Base-by-base conservation (phyloP, 2,113 vertebrate species). In the Eurypyga helias region DNA sequence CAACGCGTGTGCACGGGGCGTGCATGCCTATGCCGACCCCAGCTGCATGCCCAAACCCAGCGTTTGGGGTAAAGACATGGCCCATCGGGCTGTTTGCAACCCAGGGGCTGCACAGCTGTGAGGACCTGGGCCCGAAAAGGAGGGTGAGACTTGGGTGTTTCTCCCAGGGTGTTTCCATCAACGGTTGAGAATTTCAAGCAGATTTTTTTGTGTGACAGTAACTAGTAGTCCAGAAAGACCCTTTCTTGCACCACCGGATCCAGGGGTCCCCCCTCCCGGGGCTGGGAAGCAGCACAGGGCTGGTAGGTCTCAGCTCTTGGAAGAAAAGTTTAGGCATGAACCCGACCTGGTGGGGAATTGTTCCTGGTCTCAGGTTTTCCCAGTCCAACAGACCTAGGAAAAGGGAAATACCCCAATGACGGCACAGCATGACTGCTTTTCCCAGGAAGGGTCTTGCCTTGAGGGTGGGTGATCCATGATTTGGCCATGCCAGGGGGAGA, bases 201-300 rank as follows among this genome's bases (percentile, higher is more conserved):
- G 13, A 26, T 29, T 13, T 28, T 28, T 51, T 7, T 34, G 33
- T 24, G 23, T 4, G 26, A 1, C 6, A 2, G 36, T 4, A 9
- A 10, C 9, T 34, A 3, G 18, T 52, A 54, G 49, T 13, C 38
- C 17, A 10, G 41, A n/a, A 51, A 38, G 3, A 28, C 1, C 41
- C 33, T 54, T 33, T 34, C 8, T 38, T 7, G 17, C 6, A 1
- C 26, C 2, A 1, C 24, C 2, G 23, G 65, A 34, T 23, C 20
- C 0, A 0, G 25, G 28, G 73, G 16, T 8, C 2, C 7, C 10
- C 7, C 5, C 7, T 33, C 7, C 4, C 2, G 2, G 31, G 24
- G 20, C 65, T 36, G 41, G 8, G 24, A 10, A 72, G 43, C 57
- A 57, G 57, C 23, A 14, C 0, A 1, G 14, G 9, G 38, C 21